Evolutionary conservation across 1,140 invertebrate genomes (phyloP).

Genomic region (Chironomus tepperi): DNA sequence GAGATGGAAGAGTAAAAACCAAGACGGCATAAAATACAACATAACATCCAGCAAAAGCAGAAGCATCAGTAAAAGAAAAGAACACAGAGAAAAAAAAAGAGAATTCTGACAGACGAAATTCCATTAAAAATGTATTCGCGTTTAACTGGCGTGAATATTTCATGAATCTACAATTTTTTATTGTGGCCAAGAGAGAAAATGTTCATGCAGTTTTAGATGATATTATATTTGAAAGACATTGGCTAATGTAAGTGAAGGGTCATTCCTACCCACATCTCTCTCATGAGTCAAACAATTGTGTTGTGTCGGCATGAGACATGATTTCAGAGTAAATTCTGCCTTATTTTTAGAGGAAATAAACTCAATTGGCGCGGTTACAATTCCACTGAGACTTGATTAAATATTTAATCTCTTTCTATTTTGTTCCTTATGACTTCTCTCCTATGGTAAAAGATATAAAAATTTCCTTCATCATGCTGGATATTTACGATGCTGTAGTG

Average conservation of each 20-base stretch:
- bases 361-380: constrained; percentile 10
- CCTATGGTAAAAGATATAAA: background rate
- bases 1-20: background rate
- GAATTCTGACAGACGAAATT: background rate
- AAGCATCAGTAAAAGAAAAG: background rate
- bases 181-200: too few relatives aligned
- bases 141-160: constrained; percentile 18
- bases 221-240: constrained; percentile 1
- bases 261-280: background rate
- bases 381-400: constrained; percentile 21
- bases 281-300: background rate
- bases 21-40: background rate
- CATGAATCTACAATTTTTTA: constrained; percentile 15
- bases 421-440: background rate
- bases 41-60: too few relatives aligned
- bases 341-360: background rate
- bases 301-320: background rate
- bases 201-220: too few relatives aligned
- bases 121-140: constrained; percentile 21
- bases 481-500: background rate
- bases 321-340: background rate
- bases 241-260: constrained; percentile 10
- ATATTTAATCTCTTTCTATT: constrained; percentile 19
- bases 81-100: background rate
- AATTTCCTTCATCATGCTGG: background rate